Base-by-base conservation (phyloP, 2,113 vertebrate species). In the Otocyon megalotis region DNA sequence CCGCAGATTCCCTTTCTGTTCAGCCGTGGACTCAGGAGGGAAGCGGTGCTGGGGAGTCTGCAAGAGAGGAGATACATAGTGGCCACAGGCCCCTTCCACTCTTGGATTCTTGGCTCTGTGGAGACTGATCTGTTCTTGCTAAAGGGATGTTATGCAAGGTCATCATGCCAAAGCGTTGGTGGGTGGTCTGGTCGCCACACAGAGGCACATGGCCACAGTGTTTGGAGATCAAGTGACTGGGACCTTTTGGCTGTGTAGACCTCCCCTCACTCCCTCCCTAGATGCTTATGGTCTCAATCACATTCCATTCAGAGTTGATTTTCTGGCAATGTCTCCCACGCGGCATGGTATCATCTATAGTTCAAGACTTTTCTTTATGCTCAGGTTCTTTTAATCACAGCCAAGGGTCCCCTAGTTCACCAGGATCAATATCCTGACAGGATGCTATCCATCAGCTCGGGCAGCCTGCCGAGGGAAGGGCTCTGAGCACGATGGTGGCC, bases 341-440 rank as follows among this genome's bases (percentile, higher is more conserved):
- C 58, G 92, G 74, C 69, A 2, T 13, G 50, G 80, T 90, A 48
- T 96, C 94, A 80, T 97, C 86, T 84, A 76, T 76, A 92, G 93
- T 87, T 90, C 76, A 88, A 89, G 93, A 88, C 90, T 96, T 88
- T 89, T 67, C 48, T 97, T 90, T 58, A 77, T 91, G 90, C 86
- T 94, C 63, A 85, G 80, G 17, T 93, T 90, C 81, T 53, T 96
- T 94, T 96, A 93, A 93, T 97, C 92, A 96, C 65, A 94, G 93
- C 87, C 92, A 62, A 60, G 94, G n/a, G 94, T 58, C 65, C 90
- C 85, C 94, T 94, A 65, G 86, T 97, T 95, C 94, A 88, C 79
- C 76, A 86, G 77, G 90, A 94, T 96, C 95, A 92, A 88, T 95
- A 93, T 50, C 28, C 20, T 88, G 90, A 95, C 30, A 72, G 79